A percentile compares a stretch with the other conserved stretches of the same genome.
Evolutionary conservation across 2,797 vertebrate genomes (phyloP).

Genomic region (Acomys russatus): DNA sequence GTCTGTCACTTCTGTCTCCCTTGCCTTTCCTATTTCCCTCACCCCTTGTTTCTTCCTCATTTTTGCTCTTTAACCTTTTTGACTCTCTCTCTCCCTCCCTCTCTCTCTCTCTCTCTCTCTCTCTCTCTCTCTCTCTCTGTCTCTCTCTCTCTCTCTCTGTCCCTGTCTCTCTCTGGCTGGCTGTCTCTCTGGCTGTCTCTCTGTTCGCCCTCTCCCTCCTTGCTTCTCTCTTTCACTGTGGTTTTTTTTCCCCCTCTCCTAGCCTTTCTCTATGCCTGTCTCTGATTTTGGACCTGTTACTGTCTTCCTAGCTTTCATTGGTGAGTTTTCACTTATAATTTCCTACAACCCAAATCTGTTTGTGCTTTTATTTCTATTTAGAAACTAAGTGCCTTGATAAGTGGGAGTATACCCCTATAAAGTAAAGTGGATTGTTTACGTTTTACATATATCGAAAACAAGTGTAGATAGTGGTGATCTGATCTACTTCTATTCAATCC

Average conservation of each 20-base stretch:
- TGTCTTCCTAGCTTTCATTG: background rate
- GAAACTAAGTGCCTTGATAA: slow-evolving; percentile 22
- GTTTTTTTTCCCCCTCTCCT: background rate
- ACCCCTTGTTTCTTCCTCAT: no score
- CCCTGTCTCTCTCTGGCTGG: fast-evolving
- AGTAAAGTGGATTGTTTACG: background rate
- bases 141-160: background rate
- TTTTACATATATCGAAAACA: background rate
- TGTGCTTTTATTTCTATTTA: slow-evolving; percentile 41
- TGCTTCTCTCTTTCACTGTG: no score
- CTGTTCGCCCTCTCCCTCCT: background rate
- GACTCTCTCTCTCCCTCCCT: fast-evolving
- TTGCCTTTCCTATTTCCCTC: background rate
- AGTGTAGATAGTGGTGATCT: background rate
- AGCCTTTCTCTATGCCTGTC: no score
- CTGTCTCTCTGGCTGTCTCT: background rate
- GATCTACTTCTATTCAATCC: background rate
- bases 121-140: no score
- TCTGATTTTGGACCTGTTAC: no score
- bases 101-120: background rate
- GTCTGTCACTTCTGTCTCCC: no score
- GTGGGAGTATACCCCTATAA: background rate
- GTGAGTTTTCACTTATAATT: slow-evolving; percentile 30
- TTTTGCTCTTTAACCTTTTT: background rate
- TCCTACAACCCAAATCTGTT: slow-evolving; percentile 7